Evolutionary conservation across 2,888 invertebrate genomes (phyloP).

Genomic region (Chironomus riparius): DNA sequence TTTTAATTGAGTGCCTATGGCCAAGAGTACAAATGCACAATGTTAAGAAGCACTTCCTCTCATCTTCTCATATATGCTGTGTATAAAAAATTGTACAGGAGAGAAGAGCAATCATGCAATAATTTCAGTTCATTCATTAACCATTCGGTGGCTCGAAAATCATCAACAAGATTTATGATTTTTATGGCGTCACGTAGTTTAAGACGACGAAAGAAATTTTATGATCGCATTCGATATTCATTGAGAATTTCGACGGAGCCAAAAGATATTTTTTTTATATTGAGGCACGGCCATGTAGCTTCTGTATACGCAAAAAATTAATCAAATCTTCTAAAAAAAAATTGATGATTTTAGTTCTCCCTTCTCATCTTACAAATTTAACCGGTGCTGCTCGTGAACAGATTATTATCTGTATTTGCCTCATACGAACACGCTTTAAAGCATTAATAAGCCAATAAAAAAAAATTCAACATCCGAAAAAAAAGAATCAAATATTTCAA

Average conservation of each 20-base stretch:
- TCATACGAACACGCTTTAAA: too few relatives aligned
- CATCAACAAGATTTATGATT: slow-evolving; percentile 4
- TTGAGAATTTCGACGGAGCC: neutral
- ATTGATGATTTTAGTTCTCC: neutral
- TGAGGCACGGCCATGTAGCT: neutral
- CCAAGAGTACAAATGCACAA: neutral
- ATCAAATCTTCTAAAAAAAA: neutral
- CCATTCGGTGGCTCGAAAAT: slow-evolving; percentile 5
- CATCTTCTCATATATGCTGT: neutral
- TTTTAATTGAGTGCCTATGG: neutral
- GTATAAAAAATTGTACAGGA: too few relatives aligned
- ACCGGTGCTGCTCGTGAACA: neutral
- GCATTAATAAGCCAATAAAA: neutral
- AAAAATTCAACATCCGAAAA: neutral
- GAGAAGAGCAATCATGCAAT: slow-evolving; percentile 10
- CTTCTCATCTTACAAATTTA: neutral
- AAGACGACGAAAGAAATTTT: neutral
- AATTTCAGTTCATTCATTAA: slow-evolving; percentile 13
- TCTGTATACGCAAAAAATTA: neutral
- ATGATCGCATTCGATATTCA: neutral
- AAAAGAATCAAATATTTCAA: neutral
- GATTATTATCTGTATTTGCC: neutral
- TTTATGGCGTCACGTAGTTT: slow-evolving; percentile 16
- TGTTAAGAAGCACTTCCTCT: neutral
- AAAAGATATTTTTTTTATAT: neutral